Conservation (phyloP, 2,113 vertebrate species). For the Epinephelus moara region DNA sequence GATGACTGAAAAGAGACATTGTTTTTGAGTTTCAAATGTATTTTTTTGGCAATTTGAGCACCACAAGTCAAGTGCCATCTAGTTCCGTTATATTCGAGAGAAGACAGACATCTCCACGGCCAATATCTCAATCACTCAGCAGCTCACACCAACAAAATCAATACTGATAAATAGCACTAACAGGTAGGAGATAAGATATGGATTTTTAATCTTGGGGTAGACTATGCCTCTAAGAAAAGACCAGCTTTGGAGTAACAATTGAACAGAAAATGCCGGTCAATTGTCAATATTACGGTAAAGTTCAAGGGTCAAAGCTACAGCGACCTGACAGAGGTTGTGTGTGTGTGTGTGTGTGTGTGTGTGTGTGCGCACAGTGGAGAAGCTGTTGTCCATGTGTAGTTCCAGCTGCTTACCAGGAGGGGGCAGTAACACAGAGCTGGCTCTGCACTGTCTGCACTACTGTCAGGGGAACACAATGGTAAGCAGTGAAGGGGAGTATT, state of each 20-base stretch:
- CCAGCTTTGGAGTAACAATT: not conserved
- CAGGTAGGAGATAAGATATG: no score
- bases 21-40: no score
- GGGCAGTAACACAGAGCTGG: constrained; percentile 86
- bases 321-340: not conserved
- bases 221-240: not conserved
- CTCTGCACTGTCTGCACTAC: constrained; percentile 83
- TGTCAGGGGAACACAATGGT: constrained; percentile 83
- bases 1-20: no score
- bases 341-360: constrained; percentile 1
- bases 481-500: constrained; percentile 21
- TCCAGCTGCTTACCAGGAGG: constrained; percentile 86
- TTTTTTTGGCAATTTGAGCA: no score
- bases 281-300: not conserved
- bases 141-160: no score
- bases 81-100: no score
- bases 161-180: no score
- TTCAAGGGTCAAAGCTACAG: no score
- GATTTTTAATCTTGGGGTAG: no score
- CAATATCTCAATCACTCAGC: no score
- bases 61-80: no score
- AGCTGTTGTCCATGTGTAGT: constrained; percentile 83
- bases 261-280: rapidly evolving
- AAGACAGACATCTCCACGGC: no score
- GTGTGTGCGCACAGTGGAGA: constrained; percentile 75